Conservation (phyloP, 2,888 invertebrate genomes). For the Microplitis deprimator region DNA sequence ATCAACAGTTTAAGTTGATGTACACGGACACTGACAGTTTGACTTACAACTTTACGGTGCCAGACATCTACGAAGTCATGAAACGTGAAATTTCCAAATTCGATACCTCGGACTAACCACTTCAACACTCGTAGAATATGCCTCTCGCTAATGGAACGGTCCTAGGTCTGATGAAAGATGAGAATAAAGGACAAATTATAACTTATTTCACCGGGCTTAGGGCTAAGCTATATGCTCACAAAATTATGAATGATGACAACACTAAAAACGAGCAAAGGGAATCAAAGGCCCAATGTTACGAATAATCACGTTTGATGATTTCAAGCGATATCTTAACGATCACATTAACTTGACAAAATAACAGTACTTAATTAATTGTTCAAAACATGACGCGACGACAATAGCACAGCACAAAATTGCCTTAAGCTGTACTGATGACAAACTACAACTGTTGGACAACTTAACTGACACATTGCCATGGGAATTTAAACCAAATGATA, state of each 20-base stretch:
- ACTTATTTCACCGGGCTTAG: constrained; percentile 22
- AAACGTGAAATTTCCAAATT: too few relatives aligned
- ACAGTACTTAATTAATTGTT: constrained; percentile 4
- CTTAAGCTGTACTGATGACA: too few relatives aligned
- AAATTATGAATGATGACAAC: constrained; percentile 43
- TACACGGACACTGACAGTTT: too few relatives aligned
- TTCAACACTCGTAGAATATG: constrained; percentile 39
- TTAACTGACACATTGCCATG: not conserved
- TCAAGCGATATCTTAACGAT: not conserved
- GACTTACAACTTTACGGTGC: too few relatives aligned
- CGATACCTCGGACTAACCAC: constrained; percentile 1
- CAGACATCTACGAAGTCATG: too few relatives aligned
- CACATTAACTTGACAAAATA: not conserved
- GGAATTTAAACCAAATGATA: constrained; percentile 31
- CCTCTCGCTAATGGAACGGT: constrained; percentile 42
- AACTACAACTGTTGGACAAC: too few relatives aligned
- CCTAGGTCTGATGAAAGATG: constrained; percentile 37
- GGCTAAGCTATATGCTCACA: constrained; percentile 25
- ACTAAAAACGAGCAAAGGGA: constrained; percentile 38
- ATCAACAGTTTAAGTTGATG: too few relatives aligned
- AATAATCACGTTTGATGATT: constrained; percentile 19
- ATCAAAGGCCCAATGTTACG: constrained; percentile 6
- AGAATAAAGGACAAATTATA: constrained; percentile 35
- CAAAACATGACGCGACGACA: constrained; percentile 14
- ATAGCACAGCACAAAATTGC: constrained; percentile 25